These are phyloP conservation scores for Bicyclus anynana DNA, from an alignment of 1,140 invertebrate species.

Conservation along the genomic window DNA sequence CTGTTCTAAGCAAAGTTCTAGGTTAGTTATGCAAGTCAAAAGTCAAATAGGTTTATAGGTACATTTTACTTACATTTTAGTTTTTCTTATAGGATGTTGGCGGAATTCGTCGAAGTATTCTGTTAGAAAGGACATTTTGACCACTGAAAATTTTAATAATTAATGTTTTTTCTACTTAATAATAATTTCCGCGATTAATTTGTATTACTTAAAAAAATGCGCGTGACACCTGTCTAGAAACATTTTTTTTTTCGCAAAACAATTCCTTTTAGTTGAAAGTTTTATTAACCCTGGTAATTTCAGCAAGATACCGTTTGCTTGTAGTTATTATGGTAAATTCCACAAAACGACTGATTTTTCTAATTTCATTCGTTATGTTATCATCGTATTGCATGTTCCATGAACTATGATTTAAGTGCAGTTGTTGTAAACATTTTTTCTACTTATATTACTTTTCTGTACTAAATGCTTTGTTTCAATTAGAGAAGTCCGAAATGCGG, in stretches of 20 bases:
- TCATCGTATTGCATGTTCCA: slow-evolving; percentile 58
- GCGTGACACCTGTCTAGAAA: background rate
- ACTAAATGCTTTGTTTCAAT: no score
- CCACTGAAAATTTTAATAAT: slow-evolving; percentile 1
- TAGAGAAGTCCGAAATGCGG: background rate
- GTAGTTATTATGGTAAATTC: slow-evolving; percentile 19
- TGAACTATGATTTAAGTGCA: slow-evolving; percentile 18
- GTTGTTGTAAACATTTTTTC: slow-evolving; percentile 45
- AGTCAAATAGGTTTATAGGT: no score
- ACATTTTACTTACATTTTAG: slow-evolving; percentile 54
- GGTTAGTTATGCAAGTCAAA: no score
- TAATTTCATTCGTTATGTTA: slow-evolving; percentile 54
- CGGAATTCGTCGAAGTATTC: slow-evolving; percentile 70
- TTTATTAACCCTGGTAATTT: background rate
- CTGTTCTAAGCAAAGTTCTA: no score
- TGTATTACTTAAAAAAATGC: background rate
- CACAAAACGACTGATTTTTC: slow-evolving; percentile 31
- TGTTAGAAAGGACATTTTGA: slow-evolving; percentile 65
- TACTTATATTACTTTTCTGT: background rate
- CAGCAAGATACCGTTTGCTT: slow-evolving; percentile 1
- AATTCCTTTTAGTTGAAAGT: background rate
- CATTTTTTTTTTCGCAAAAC: background rate
- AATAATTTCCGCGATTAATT: no score
- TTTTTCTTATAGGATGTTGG: slow-evolving; percentile 60
- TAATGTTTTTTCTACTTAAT: background rate